Evolutionary conservation across 2,113 vertebrate species (phyloP).

Genomic region (Morone saxatilis): DNA sequence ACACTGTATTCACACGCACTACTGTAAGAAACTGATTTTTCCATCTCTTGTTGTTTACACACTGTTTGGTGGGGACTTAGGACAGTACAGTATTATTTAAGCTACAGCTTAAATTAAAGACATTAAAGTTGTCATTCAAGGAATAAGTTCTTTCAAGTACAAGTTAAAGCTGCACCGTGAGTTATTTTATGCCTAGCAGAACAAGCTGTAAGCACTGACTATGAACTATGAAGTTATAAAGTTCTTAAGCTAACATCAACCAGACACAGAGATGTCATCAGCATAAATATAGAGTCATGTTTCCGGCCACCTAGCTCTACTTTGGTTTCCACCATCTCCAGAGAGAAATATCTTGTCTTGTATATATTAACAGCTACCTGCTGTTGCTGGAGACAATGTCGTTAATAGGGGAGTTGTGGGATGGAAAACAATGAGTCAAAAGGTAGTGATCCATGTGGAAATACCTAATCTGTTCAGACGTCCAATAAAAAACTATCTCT

Average conservation of each 20-base stretch:
- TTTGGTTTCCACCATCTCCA: background rate
- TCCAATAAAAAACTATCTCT: background rate
- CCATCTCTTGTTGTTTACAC: background rate
- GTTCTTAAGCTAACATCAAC: too few species aligned
- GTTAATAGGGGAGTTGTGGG: background rate
- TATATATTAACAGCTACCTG: background rate
- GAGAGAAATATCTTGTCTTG: too few species aligned
- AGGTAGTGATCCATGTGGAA: too few species aligned
- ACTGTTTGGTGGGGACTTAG: background rate
- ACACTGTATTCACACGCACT: background rate
- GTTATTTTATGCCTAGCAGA: background rate
- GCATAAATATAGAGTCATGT: background rate
- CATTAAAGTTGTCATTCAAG: background rate
- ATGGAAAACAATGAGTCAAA: background rate
- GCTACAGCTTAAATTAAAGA: too few species aligned
- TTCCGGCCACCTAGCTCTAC: background rate
- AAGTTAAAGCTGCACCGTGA: background rate
- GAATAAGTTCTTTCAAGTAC: background rate
- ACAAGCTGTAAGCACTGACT: background rate
- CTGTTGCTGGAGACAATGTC: background rate
- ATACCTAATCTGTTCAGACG: background rate
- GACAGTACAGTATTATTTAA: background rate
- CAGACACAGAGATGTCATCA: background rate
- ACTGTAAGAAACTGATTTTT: background rate
- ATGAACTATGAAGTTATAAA: too few species aligned